Evolutionary conservation across 2,113 vertebrate genomes (phyloP).

Genomic region (Suncus etruscus): DNA sequence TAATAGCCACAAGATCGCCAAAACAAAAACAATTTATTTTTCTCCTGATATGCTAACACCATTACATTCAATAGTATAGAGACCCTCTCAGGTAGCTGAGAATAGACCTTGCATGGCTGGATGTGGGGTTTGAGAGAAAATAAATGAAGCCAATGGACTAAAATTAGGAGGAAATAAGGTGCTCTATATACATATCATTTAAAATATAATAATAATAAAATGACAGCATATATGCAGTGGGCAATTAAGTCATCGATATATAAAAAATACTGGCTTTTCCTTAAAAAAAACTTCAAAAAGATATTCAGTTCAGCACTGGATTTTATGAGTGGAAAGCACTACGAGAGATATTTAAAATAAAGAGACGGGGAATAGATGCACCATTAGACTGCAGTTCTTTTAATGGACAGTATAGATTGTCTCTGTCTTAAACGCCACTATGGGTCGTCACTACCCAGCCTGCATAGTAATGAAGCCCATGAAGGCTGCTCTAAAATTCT

Average conservation of each 20-base stretch:
- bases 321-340: conserved; percentile 76
- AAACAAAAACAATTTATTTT: background rate
- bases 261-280: conserved; percentile 77
- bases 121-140: background rate
- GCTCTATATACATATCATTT: background rate
- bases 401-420: conserved; percentile 86
- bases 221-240: background rate
- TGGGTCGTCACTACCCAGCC: conserved; percentile 81
- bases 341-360: conserved; percentile 73
- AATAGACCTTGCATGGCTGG: background rate
- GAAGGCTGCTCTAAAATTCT: conserved; percentile 85
- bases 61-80: background rate
- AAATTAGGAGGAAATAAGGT: background rate
- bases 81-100: background rate
- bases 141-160: background rate
- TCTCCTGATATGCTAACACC: background rate
- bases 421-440: conserved; percentile 85
- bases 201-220: background rate
- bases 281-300: conserved; percentile 76
- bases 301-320: conserved; percentile 78
- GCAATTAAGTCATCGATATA: conserved; percentile 78
- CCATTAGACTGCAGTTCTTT: conserved; percentile 82
- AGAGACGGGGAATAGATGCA: conserved; percentile 78
- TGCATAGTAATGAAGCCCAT: conserved; percentile 85
- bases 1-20: background rate